A percentile compares a stretch with the other conserved stretches of the same genome.
These are phyloP conservation scores for Andinoacara biseriatus DNA, from an alignment of 2,113 vertebrate species.

Conservation along the genomic window DNA sequence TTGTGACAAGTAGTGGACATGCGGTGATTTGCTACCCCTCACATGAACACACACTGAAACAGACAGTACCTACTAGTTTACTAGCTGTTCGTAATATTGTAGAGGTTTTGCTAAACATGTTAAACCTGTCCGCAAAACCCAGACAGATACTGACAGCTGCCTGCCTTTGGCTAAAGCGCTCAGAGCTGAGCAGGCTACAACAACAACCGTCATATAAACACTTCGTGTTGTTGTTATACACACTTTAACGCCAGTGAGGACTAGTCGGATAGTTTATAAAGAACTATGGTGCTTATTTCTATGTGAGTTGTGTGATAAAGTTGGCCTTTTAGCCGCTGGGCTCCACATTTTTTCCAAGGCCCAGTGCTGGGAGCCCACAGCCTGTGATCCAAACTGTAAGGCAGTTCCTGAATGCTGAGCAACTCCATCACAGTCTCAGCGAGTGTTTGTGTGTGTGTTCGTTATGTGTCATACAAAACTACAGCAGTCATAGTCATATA, in stretches of 20 bases:
- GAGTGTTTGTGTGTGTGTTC: neutral
- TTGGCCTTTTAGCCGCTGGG: neutral
- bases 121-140: neutral
- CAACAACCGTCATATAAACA: constrained; percentile 12
- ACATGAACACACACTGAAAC: neutral
- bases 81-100: neutral
- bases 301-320: neutral
- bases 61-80: rapidly evolving
- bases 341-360: constrained; percentile 3
- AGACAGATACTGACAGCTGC: constrained; percentile 62
- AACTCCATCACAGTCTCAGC: constrained; percentile 6
- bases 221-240: neutral
- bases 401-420: constrained; percentile 21
- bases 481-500: neutral
- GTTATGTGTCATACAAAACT: neutral
- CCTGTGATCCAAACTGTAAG: constrained; percentile 14
- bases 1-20: constrained; percentile 15
- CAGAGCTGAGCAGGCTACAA: constrained; percentile 20
- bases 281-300: neutral
- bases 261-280: neutral
- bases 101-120: neutral
- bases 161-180: constrained; percentile 15
- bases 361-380: constrained; percentile 36
- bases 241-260: neutral
- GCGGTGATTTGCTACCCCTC: neutral